Evolutionary conservation across 2,797 vertebrate species (phyloP).

Genomic region (Dendrocincla tyrannina): DNA sequence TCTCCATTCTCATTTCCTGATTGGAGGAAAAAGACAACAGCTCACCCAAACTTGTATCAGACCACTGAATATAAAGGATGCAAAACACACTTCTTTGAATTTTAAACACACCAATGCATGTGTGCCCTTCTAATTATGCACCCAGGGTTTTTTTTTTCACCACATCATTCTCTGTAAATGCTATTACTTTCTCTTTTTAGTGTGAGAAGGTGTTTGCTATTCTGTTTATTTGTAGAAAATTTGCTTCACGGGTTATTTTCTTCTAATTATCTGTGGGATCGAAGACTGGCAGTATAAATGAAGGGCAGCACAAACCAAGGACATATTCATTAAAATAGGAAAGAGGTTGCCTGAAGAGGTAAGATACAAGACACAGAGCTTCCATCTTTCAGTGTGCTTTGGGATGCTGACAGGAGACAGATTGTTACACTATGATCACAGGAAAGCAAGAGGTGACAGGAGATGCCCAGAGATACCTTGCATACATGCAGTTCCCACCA

Average conservation of each 20-base stretch:
- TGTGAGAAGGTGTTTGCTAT: background rate
- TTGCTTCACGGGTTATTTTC: background rate
- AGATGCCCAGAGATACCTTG: background rate
- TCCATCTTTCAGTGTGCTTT: background rate
- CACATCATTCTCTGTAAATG: background rate
- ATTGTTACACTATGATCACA: background rate
- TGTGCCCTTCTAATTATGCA: background rate
- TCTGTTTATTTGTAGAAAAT: background rate
- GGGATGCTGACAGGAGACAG: background rate
- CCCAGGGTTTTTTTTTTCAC: accelerated
- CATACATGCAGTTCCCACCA: background rate
- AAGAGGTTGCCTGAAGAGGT: background rate
- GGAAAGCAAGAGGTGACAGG: background rate
- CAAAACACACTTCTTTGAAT: background rate
- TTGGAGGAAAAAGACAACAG: background rate
- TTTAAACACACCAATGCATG: background rate
- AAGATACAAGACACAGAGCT: background rate
- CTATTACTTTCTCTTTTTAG: background rate
- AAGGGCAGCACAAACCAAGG: background rate
- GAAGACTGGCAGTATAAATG: background rate
- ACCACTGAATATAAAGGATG: background rate
- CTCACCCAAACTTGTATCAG: background rate
- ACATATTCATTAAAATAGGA: background rate
- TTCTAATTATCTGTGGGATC: background rate
- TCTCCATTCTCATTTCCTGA: background rate